Percentiles rank a stretch among this genome's conserved stretches.
Conservation (phyloP, 2,888 invertebrate genomes). For the Liodrosophila aerea region DNA sequence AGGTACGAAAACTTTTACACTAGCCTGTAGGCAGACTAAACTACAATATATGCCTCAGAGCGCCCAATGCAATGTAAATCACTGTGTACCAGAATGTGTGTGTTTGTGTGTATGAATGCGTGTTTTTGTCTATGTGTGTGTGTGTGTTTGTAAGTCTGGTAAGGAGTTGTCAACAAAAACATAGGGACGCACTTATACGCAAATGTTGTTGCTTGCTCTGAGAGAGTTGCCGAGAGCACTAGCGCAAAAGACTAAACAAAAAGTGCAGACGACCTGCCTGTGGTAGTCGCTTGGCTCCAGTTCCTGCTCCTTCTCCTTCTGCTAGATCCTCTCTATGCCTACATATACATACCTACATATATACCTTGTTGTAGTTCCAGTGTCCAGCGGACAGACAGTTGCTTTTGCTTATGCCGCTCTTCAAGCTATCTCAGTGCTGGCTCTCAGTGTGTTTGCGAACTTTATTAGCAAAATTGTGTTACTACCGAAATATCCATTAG, state of each 20-base stretch:
- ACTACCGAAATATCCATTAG: conserved; percentile 77
- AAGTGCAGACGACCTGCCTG: conserved; percentile 62
- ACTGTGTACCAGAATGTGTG: conserved; percentile 22
- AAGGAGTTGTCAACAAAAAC: conserved; percentile 75
- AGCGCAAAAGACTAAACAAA: conserved; percentile 48
- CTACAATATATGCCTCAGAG: conserved; percentile 38
- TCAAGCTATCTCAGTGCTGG: conserved; percentile 7
- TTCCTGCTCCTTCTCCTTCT: conserved; percentile 3
- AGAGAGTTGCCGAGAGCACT: conserved; percentile 30
- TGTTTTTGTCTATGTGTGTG: conserved; percentile 24
- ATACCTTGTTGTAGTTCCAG: neutral
- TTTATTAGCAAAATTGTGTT: conserved; percentile 77
- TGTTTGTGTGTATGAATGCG: conserved; percentile 15
- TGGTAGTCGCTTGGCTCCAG: conserved; percentile 23
- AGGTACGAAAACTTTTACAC: conserved; percentile 42
- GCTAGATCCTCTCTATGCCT: conserved; percentile 5
- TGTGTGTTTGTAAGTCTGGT: conserved; percentile 42
- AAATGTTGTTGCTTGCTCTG: conserved; percentile 43
- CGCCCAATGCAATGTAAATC: conserved; percentile 46
- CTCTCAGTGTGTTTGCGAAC: conserved; percentile 64
- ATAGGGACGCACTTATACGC: conserved; percentile 70
- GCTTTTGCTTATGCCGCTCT: conserved; percentile 35
- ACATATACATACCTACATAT: neutral
- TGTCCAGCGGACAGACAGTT: conserved; percentile 1
- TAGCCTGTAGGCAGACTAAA: conserved; percentile 32